Evolutionary conservation across 35 echinoderm and acorn worm species (phyloP).

Genomic region (Apostichopus japonicus): DNA sequence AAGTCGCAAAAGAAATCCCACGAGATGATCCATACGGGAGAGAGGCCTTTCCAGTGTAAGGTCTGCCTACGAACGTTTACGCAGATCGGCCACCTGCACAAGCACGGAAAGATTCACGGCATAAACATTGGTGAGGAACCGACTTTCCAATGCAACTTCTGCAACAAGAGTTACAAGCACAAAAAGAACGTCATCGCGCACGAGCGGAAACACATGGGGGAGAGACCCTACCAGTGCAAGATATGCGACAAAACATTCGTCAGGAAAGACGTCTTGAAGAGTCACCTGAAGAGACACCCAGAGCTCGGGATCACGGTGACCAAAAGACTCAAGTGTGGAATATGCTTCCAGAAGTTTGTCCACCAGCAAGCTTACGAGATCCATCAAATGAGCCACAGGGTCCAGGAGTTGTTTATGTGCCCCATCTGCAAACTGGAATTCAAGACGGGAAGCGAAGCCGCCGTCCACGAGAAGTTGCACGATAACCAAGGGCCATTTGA

Average conservation of each 20-base stretch:
- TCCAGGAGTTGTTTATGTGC: not conserved
- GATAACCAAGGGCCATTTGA: not conserved
- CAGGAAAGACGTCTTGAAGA: slow-evolving; percentile 13
- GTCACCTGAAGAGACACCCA: slow-evolving; percentile 23
- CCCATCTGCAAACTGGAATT: not conserved
- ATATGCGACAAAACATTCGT: slow-evolving; percentile 33
- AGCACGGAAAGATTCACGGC: slow-evolving; percentile 29
- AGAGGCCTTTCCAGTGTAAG: slow-evolving; percentile 39
- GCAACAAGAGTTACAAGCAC: slow-evolving; percentile 54
- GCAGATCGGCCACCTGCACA: slow-evolving; percentile 29
- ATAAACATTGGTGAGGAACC: slow-evolving; percentile 5
- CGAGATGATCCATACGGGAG: slow-evolving; percentile 46
- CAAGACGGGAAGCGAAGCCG: not conserved
- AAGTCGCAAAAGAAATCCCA: slow-evolving; percentile 34
- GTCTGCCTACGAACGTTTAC: slow-evolving; percentile 46
- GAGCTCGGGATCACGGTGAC: not conserved
- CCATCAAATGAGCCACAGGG: not conserved
- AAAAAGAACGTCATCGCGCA: slow-evolving; percentile 50
- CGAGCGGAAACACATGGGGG: slow-evolving; percentile 43
- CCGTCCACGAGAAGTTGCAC: not conserved
- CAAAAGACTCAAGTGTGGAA: not conserved
- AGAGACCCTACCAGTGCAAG: slow-evolving; percentile 36
- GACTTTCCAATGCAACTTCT: slow-evolving; percentile 35
- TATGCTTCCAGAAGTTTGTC: not conserved
- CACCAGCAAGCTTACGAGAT: not conserved